These are phyloP conservation scores for Limnephilus marmoratus DNA, from an alignment of 2,888 invertebrate species.

Conservation along the genomic window DNA sequence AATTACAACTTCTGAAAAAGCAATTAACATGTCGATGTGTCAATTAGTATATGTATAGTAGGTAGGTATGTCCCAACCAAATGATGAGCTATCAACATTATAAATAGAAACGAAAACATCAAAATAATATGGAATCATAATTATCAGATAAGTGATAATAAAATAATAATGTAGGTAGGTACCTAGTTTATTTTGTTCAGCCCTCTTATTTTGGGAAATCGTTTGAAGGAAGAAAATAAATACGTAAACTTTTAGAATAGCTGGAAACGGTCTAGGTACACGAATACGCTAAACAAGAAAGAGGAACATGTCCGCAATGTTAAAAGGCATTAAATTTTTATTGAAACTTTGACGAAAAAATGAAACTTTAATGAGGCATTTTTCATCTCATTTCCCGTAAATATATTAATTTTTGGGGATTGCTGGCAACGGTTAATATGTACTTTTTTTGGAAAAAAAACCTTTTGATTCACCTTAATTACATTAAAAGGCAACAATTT, in stretches of 20 bases:
- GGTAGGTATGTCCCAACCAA: not conserved
- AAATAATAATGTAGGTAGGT: not conserved
- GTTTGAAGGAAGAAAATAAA: not conserved
- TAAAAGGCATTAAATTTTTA: too few relatives aligned
- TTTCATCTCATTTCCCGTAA: too few relatives aligned
- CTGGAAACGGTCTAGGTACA: too few relatives aligned
- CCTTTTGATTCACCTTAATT: too few relatives aligned
- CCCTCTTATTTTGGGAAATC: not conserved
- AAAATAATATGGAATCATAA: not conserved
- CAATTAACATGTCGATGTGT: constrained; percentile 18
- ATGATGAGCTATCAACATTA: not conserved
- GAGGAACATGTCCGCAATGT: too few relatives aligned
- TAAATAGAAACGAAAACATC: not conserved
- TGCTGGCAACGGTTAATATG: too few relatives aligned
- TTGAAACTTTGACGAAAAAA: too few relatives aligned
- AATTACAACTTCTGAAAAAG: constrained; percentile 10
- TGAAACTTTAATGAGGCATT: too few relatives aligned
- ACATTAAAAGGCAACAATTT: too few relatives aligned
- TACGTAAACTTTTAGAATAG: not conserved
- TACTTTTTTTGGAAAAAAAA: too few relatives aligned
- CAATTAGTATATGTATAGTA: not conserved
- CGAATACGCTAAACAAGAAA: too few relatives aligned
- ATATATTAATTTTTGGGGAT: too few relatives aligned
- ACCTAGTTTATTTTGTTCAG: not conserved
- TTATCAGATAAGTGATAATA: not conserved